These are phyloP conservation scores for Drosophila ananassae DNA, from an alignment of 1,140 invertebrate species.

Conservation along the genomic window DNA sequence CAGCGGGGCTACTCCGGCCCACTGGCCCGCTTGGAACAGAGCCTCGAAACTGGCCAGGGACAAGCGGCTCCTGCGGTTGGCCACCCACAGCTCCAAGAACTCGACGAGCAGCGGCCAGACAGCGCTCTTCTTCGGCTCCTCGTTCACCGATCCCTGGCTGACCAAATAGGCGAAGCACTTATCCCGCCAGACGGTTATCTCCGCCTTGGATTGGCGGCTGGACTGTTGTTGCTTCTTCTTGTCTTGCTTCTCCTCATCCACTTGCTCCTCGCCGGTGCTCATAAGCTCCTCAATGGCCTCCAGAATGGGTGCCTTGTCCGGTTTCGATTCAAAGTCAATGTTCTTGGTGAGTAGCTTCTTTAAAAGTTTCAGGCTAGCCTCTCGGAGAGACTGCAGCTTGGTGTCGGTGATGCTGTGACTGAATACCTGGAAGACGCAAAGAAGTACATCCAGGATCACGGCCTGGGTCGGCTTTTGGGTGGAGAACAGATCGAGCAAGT, in stretches of 20 bases:
- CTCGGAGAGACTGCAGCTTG: conserved; percentile 38
- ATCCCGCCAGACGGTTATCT: conserved; percentile 28
- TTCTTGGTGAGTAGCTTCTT: conserved; percentile 31
- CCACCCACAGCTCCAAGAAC: conserved; percentile 32
- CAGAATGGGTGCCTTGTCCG: conserved; percentile 21
- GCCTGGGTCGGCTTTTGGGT: conserved; percentile 30
- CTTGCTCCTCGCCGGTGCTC: conserved; percentile 10
- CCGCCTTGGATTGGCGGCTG: conserved; percentile 19
- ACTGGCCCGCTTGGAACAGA: conserved; percentile 27
- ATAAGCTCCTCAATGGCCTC: conserved; percentile 44
- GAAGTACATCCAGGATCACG: conserved; percentile 33
- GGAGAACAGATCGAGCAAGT: conserved; percentile 49
- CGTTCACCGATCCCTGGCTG: conserved; percentile 17
- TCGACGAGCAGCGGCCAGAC: conserved; percentile 39
- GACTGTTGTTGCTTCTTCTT: background rate
- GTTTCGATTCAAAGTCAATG: background rate
- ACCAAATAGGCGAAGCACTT: conserved; percentile 55
- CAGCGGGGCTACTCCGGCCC: conserved; percentile 38
- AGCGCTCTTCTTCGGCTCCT: background rate
- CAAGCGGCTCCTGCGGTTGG: conserved; percentile 18
- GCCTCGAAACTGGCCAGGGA: conserved; percentile 47
- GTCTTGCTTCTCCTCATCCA: conserved; percentile 11
- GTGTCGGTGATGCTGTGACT: background rate
- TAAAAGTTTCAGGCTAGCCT: conserved; percentile 51
- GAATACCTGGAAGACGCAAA: conserved; percentile 39